phyloP scores from a whole-genome alignment of 37 sponge, comb jelly and placozoan species.

The Lycopodina hypogea region DNA sequence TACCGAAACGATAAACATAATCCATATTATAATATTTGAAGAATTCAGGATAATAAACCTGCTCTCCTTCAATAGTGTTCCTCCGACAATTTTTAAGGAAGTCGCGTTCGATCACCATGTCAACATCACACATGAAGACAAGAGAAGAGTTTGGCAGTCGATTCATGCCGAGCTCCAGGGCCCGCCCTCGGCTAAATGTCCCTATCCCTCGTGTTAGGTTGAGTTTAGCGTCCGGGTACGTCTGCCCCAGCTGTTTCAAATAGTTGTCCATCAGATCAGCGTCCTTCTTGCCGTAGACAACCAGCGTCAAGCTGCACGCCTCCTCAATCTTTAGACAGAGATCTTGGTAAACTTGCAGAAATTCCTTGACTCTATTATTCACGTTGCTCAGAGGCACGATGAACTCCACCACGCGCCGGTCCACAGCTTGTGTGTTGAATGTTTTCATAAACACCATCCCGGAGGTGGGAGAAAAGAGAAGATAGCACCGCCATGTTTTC shows the following conservation, averaged over 20 bases:
- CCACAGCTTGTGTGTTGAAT: neutral
- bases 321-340: slow-evolving; percentile 17
- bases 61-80: slow-evolving; percentile 60
- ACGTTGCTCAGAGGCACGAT: slow-evolving; percentile 54
- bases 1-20: slow-evolving; percentile 33
- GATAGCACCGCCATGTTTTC: neutral
- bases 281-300: slow-evolving; percentile 50
- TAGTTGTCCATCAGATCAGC: slow-evolving; percentile 11
- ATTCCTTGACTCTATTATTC: slow-evolving; percentile 26
- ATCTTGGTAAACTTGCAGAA: slow-evolving; percentile 55
- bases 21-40: slow-evolving; percentile 73
- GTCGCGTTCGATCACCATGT: slow-evolving; percentile 24
- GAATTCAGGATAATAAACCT: slow-evolving; percentile 69
- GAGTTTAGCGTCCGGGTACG: slow-evolving; percentile 20
- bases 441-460: neutral
- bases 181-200: slow-evolving; percentile 43
- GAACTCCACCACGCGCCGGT: slow-evolving; percentile 13
- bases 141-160: slow-evolving; percentile 30
- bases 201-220: slow-evolving; percentile 37
- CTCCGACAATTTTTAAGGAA: slow-evolving; percentile 51
- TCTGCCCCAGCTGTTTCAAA: slow-evolving; percentile 2
- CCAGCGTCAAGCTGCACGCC: slow-evolving; percentile 29
- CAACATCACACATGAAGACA: slow-evolving; percentile 74
- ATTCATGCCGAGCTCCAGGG: slow-evolving; percentile 47
- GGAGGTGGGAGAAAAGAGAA: neutral